Base-by-base conservation (phyloP, 2,113 vertebrate species). In the Chloropsis cyanopogon region DNA sequence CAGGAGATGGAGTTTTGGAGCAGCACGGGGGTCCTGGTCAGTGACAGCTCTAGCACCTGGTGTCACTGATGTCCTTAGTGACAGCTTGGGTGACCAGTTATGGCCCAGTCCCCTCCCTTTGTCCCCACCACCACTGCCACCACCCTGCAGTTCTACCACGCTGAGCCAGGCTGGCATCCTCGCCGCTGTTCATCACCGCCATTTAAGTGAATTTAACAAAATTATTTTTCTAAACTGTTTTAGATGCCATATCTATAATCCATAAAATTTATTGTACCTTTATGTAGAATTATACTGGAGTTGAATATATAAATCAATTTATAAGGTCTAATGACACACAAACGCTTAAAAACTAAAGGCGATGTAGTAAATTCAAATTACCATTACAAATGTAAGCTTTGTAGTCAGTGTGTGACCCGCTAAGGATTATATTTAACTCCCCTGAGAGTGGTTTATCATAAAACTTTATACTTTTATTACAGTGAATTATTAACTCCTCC, bases 401-500 rank as follows among this genome's bases (percentile, higher is more conserved):
- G 98, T 98, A 98, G 98, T 98, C 98, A 98, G 97, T 97, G 97
- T 98, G 97, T 98, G 98, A 98, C 98, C 98, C 66, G 52, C 98
- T 98, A 98, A 98, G 98, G 98, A 98, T 98, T 98, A 98, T 98
- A 98, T 98, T 98, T 98, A 98, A 98, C 98, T 98, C 98, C 97
- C 98, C 94, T 97, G 98, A 98, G 98, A 98, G 98, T 98, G 98
- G 97, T 98, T 98, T 98, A 98, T 98, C 98, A 98, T 98, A 98
- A 98, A 98, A 98, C 98, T 98, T 98, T 98, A 98, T 98, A 98
- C 98, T 98, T 98, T 98, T 98, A 98, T 98, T 98, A 98, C 97
- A 97, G 98, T 98, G 98, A 98, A 98, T 98, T 98, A 98, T 98
- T 98, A 98, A 98, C 98, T 98, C 97, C 97, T 98, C 97, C 97